These are phyloP conservation scores for Leptodactylus fuscus DNA, from an alignment of 2,113 vertebrate species.

Conservation along the genomic window DNA sequence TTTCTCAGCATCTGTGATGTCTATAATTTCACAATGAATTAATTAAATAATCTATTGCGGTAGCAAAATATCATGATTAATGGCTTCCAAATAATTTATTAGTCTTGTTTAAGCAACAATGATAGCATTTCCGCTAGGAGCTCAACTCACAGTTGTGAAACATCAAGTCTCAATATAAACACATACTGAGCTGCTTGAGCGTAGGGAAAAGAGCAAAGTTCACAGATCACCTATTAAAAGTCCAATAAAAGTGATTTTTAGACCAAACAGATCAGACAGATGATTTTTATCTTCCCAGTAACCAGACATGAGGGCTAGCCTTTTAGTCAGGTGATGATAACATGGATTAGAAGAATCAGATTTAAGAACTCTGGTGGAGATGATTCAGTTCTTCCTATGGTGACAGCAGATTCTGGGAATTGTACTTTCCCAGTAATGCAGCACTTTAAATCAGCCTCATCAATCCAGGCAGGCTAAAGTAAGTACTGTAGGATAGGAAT, in stretches of 20 bases:
- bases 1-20: background rate
- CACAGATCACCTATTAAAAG: slow-evolving; percentile 63
- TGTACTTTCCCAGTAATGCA: slow-evolving; percentile 54
- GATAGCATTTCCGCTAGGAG: slow-evolving; percentile 64
- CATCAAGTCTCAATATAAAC: slow-evolving; percentile 60
- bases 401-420: slow-evolving; percentile 55
- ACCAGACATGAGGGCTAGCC: slow-evolving; percentile 60
- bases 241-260: slow-evolving; percentile 66
- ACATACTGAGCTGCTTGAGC: slow-evolving; percentile 62
- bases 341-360: slow-evolving; percentile 64
- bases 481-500: slow-evolving; percentile 30
- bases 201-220: slow-evolving; percentile 66
- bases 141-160: slow-evolving; percentile 50
- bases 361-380: slow-evolving; percentile 50
- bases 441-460: slow-evolving; percentile 50
- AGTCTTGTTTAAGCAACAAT: slow-evolving; percentile 60
- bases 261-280: slow-evolving; percentile 64
- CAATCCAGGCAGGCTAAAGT: slow-evolving; percentile 27
- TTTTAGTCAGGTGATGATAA: slow-evolving; percentile 62
- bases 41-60: slow-evolving; percentile 26
- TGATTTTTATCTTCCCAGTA: slow-evolving; percentile 66
- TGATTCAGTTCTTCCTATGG: slow-evolving; percentile 60
- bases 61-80: slow-evolving; percentile 45
- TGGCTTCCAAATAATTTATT: slow-evolving; percentile 65
- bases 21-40: slow-evolving; percentile 16